Conservation (phyloP, 2,113 vertebrate genomes). For the Urocynchramus pylzowi region DNA sequence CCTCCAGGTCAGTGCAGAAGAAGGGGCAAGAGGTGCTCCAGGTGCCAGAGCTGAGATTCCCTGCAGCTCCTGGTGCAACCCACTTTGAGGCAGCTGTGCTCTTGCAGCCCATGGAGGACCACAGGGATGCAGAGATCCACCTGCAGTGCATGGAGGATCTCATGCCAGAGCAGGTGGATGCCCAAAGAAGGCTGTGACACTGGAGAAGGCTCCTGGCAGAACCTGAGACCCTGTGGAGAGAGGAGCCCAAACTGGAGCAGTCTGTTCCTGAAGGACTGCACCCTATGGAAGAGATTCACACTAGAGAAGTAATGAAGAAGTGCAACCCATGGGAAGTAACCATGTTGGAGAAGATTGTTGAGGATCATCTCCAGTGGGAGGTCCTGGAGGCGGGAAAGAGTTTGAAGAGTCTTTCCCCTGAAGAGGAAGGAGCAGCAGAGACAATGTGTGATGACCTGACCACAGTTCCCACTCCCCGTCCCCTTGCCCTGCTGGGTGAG, state of each 20-base stretch:
- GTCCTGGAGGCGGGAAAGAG: not conserved
- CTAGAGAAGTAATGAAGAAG: not conserved
- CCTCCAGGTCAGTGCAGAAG: not conserved
- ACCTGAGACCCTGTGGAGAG: not conserved
- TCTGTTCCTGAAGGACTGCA: not conserved
- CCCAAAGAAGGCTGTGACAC: fast-evolving
- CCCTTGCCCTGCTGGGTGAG: fast-evolving
- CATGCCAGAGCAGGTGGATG: not conserved
- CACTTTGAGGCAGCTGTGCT: not conserved
- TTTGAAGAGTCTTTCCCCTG: not conserved
- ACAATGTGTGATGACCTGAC: not conserved
- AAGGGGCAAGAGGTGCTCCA: not conserved
- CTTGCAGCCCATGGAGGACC: not conserved
- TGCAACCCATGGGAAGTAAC: not conserved
- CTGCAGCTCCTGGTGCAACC: not conserved
- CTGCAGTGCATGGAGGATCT: not conserved
- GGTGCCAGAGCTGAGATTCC: not conserved
- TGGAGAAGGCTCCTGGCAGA: not conserved
- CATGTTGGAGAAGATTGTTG: not conserved
- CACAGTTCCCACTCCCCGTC: not conserved
- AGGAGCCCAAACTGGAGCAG: not conserved
- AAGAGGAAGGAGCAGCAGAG: not conserved
- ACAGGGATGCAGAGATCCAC: not conserved
- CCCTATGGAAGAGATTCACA: not conserved
- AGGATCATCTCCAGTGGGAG: not conserved